A percentile compares a stretch with the other conserved stretches of the same genome.
phyloP scores from a whole-genome alignment of 1,140 invertebrate genomes.

The Hycleus cichorii region DNA sequence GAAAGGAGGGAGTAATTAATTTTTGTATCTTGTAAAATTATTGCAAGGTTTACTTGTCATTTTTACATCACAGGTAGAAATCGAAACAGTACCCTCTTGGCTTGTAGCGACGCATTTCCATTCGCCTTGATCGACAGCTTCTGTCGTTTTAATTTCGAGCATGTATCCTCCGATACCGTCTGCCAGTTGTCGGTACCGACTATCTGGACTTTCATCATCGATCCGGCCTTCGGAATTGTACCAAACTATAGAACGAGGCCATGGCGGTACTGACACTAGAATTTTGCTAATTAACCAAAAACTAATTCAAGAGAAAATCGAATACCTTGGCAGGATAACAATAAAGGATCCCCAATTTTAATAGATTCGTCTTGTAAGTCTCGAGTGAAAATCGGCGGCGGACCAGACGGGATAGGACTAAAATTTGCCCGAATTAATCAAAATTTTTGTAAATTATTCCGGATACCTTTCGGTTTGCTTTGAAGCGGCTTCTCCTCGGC shows the following conservation, averaged over 20 bases:
- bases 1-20: slow-evolving; percentile 24
- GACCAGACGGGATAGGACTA: slow-evolving; percentile 44
- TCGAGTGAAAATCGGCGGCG: slow-evolving; percentile 66
- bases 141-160: slow-evolving; percentile 62
- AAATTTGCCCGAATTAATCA: background rate
- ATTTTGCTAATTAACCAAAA: background rate
- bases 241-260: slow-evolving; percentile 71
- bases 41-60: slow-evolving; percentile 57
- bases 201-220: slow-evolving; percentile 49
- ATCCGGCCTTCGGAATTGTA: slow-evolving; percentile 75
- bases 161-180: slow-evolving; percentile 74
- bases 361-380: slow-evolving; percentile 63
- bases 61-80: slow-evolving; percentile 60
- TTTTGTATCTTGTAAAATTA: no score
- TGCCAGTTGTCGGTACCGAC: slow-evolving; percentile 62
- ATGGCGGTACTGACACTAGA: slow-evolving; percentile 68
- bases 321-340: slow-evolving; percentile 64
- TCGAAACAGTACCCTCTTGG: slow-evolving; percentile 60
- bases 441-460: background rate
- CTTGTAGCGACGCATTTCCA: slow-evolving; percentile 82
- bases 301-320: background rate
- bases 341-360: slow-evolving; percentile 66
- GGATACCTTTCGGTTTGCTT: slow-evolving; percentile 49
- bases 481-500: slow-evolving; percentile 56
- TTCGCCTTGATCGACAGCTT: slow-evolving; percentile 74